phyloP scores from a whole-genome alignment of 1,140 invertebrate genomes.

The Dryas iulia region DNA sequence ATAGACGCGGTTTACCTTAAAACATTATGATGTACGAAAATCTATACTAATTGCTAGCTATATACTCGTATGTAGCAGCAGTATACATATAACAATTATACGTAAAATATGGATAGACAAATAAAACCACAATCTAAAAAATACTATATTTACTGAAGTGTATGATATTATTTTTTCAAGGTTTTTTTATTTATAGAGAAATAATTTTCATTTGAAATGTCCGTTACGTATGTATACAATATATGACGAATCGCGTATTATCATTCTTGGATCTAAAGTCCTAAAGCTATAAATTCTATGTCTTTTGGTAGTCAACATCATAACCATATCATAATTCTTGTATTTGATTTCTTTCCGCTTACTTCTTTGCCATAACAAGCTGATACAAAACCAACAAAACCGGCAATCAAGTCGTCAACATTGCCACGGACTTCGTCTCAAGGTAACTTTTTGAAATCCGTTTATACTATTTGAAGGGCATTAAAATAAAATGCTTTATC shows the following conservation, averaged over 20 bases:
- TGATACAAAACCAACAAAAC: slow-evolving; percentile 95
- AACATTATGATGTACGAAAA: not conserved
- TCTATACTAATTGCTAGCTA: too few species aligned
- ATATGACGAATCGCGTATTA: not conserved
- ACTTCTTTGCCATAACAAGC: slow-evolving; percentile 84
- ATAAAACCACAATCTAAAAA: too few species aligned
- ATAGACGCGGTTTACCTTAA: slow-evolving; percentile 2
- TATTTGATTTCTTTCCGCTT: slow-evolving; percentile 79
- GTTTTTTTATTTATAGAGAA: too few species aligned
- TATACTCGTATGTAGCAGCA: too few species aligned
- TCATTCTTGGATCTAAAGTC: slow-evolving; percentile 24
- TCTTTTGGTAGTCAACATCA: slow-evolving; percentile 69
- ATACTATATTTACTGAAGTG: too few species aligned
- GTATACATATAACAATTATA: too few species aligned
- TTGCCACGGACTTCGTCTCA: slow-evolving; percentile 94
- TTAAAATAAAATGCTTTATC: slow-evolving; percentile 1
- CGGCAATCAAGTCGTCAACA: slow-evolving; percentile 96
- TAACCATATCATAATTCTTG: slow-evolving; percentile 78
- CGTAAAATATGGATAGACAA: too few species aligned
- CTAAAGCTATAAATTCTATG: slow-evolving; percentile 32
- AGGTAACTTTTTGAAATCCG: slow-evolving; percentile 84
- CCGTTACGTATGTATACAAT: not conserved
- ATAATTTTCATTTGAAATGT: too few species aligned
- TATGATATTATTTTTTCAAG: too few species aligned
- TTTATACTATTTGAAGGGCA: slow-evolving; percentile 12